Base-by-base conservation (phyloP, 2,888 invertebrate species). In the Acrocyrtus sp. region DNA sequence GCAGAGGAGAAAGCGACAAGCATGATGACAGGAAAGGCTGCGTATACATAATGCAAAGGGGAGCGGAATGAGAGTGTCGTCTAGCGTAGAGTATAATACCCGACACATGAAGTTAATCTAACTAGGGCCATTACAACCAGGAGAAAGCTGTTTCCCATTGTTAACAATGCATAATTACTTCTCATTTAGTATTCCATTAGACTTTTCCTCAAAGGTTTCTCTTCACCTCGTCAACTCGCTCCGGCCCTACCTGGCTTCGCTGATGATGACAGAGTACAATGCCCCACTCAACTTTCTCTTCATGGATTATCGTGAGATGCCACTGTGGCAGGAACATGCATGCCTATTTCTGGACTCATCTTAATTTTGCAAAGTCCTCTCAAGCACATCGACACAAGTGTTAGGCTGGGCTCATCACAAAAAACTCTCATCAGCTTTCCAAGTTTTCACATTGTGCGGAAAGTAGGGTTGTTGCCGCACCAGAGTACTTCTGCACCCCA, bases 171-270 rank as follows among this genome's bases (percentile, higher is more conserved):
- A 47, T 72, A 72, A 72, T 72, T 72, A 72, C 72, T 72, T 53
- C 72, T 72, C 72, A 66, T 72, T 72, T 66, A 61, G 65, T 66
- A 72, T 66, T 72, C 72, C 65, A 58, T 65, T 72, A 65, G 58
- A 65, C 70, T 50, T 39, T n/a, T 26, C 17, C 58, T 58, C 3
- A 39, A 22, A 48, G 29, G 17, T 15, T 15, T 21, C 41, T 56
- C 27, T 21, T 19, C 53, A 53, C 26, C n/a, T 19, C 26, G 10
- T n/a, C 53, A 26, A 26, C 56, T 34, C 39, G 12, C 34, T 56
- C 51, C 21, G 5, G 29, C 19, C 19, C n/a, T 56, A 56, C 56
- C 56, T 56, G 56, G 29, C 43, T 66, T 60, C 57, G 29, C 10
- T 50, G 24, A 15, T 39, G 56, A 34, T 21, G 56, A 45, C 34